Evolutionary conservation across 2,888 invertebrate genomes (phyloP), one percentile per base, ranked within the genome.

Genomic region (Catocala fraxini): DNA sequence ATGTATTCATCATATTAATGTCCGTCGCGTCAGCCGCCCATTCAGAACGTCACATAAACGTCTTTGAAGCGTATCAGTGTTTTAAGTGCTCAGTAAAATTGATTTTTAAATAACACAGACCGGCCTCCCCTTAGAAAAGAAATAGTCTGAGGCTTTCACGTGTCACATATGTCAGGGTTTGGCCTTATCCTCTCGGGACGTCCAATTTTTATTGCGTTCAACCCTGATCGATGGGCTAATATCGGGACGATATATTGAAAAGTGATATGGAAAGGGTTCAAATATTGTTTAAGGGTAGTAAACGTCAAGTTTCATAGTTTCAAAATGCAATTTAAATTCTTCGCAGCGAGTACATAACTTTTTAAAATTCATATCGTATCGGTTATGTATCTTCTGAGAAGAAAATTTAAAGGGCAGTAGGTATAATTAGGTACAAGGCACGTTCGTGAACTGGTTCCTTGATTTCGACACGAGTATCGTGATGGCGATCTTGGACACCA

Each of bases 141-240:
- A 85, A 89, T 83, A 80, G 86, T 83, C 84, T 86, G 85, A 90
- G 89, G 90, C 89, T 92, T 90, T 85, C 82, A 83, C 81, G 75
- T 87, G 92, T 91, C 93, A 89, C 93, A 92, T 93, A 88, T 84
- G 89, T 93, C 92, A 92, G 90, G 88, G 90, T 92, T 92, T 90
- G 87, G 83, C 85, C 87, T 92, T 92, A 93, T 92, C 92, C 92
- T 85, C 82, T 79, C 73, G 90, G 92, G 91, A 89, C 87, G 82
- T 87, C 84, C 89, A 85, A 89, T 90, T 92, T 91, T 93, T 93
- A 93, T 93, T 93, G 89, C 90, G 75, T 86, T 87, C 85, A 84
- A 83, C 86, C 88, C 89, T 93, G 92, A 93, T 91, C 80, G 89
- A 92, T 85, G 85, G 85, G 71, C 79, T 88, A 90, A 91, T 93